Conservation (phyloP, 2,113 vertebrate genomes). For the Nothocercus julius region DNA sequence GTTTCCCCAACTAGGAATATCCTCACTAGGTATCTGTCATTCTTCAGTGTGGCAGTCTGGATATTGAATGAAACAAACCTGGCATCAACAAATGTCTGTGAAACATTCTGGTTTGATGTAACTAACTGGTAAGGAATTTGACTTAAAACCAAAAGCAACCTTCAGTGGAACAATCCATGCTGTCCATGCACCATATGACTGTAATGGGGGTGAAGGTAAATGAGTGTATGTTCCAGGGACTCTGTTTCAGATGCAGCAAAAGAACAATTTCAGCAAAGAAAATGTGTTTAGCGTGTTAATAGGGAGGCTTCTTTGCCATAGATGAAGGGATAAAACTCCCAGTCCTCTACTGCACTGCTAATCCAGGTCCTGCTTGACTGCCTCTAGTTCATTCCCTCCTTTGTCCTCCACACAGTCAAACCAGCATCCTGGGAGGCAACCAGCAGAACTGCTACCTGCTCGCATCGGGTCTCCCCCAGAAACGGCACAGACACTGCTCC, state of each 20-base stretch:
- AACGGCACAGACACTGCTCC: background rate
- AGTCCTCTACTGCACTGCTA: background rate
- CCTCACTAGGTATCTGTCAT: background rate
- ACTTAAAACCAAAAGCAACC: conserved; percentile 8
- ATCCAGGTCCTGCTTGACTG: background rate
- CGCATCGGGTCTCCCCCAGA: background rate
- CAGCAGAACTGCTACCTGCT: background rate
- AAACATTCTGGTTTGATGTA: background rate
- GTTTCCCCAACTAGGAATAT: background rate
- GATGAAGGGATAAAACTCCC: background rate
- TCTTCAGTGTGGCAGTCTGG: background rate
- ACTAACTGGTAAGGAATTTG: conserved; percentile 15
- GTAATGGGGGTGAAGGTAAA: background rate
- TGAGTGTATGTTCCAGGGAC: background rate
- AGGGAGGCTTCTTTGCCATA: background rate
- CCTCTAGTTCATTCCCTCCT: background rate
- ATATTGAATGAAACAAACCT: background rate
- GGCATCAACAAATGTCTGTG: background rate
- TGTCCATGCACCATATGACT: background rate
- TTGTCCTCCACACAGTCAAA: background rate
- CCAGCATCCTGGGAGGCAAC: background rate
- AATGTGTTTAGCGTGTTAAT: background rate
- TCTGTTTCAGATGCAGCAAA: background rate
- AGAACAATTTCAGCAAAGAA: background rate
- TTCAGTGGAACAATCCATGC: rapidly evolving